Evolutionary conservation across 1,140 invertebrate genomes (phyloP).

Genomic region (Saccostrea echinata): DNA sequence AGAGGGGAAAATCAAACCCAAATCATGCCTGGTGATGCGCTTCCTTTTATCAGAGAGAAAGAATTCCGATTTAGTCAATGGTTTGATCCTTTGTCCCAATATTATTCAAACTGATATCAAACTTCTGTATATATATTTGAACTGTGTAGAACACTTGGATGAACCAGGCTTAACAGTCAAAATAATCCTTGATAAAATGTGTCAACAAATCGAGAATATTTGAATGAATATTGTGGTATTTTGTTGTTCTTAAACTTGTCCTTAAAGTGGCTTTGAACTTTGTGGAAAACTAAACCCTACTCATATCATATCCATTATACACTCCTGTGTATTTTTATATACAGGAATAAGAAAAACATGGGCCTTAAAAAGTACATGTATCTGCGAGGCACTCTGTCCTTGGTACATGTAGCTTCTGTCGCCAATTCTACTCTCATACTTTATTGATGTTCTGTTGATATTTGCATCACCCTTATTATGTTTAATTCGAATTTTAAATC

Average conservation of each 20-base stretch:
- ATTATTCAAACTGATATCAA: background rate
- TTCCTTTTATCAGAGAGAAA: background rate
- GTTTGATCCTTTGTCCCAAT: background rate
- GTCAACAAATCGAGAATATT: background rate
- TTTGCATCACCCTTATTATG: too few relatives aligned
- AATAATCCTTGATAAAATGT: background rate
- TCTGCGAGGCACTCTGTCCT: too few relatives aligned
- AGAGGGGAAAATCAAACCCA: constrained; percentile 10
- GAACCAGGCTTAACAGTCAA: background rate
- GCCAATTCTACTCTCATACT: too few relatives aligned
- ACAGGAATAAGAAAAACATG: too few relatives aligned
- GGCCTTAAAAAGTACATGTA: too few relatives aligned
- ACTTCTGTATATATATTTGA: constrained; percentile 4
- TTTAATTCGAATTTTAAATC: too few relatives aligned
- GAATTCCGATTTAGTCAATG: constrained; percentile 10
- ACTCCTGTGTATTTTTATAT: too few relatives aligned
- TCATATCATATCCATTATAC: too few relatives aligned
- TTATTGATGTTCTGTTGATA: too few relatives aligned
- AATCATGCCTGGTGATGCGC: constrained; percentile 3
- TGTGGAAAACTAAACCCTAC: background rate
- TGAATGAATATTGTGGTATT: background rate
- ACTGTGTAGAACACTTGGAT: background rate
- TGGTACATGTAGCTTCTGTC: too few relatives aligned
- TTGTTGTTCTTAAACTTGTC: background rate
- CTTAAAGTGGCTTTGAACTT: background rate